Evolutionary conservation across 2,888 invertebrate genomes (phyloP).

Genomic region (Elegia similella): DNA sequence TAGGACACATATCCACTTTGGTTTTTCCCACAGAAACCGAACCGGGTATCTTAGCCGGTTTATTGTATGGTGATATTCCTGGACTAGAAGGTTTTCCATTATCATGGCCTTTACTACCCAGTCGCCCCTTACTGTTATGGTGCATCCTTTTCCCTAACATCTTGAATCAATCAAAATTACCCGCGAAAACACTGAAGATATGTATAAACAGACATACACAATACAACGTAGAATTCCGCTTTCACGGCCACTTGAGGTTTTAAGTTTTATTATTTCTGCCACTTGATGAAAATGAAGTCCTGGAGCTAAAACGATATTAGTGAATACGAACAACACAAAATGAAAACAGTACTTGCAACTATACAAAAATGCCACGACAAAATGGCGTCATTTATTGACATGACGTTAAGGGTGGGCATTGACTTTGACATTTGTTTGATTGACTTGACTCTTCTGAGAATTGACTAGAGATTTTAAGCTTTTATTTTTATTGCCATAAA

Average conservation of each 20-base stretch:
- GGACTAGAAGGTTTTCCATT: conserved; percentile 76
- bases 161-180: conserved; percentile 54
- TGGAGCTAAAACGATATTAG: not conserved
- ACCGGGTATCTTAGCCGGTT: conserved; percentile 72
- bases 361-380: conserved; percentile 15
- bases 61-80: conserved; percentile 70
- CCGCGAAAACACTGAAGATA: conserved; percentile 53
- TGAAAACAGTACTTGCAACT: not conserved
- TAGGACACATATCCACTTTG: conserved; percentile 69
- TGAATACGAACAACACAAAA: not conserved
- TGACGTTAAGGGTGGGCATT: too few relatives aligned
- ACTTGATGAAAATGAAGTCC: not conserved
- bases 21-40: conserved; percentile 66
- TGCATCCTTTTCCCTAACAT: conserved; percentile 80
- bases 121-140: conserved; percentile 73
- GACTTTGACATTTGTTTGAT: too few relatives aligned
- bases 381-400: conserved; percentile 4
- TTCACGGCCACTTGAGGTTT: not conserved
- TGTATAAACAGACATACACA: conserved; percentile 28
- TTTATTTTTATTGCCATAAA: too few relatives aligned
- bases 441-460: too few relatives aligned
- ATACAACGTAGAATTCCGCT: conserved; percentile 18
- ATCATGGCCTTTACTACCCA: conserved; percentile 76
- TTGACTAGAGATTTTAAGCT: too few relatives aligned
- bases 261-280: not conserved